A percentile compares a stretch with the other conserved stretches of the same genome.
phyloP scores from a whole-genome alignment of 1,140 invertebrate genomes.

The Papilio aristodemus region DNA sequence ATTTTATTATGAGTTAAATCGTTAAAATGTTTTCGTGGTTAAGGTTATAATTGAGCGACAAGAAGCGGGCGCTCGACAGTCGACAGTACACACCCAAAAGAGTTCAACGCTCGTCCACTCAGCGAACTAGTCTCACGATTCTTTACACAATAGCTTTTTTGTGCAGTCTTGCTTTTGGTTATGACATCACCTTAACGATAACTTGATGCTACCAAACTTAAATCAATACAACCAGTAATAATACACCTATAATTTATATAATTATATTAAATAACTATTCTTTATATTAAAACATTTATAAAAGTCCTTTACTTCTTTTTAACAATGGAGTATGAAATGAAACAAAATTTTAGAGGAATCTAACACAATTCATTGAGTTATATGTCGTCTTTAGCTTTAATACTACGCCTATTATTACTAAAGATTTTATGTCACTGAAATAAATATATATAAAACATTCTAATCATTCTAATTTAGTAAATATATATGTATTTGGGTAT shows the following conservation, averaged over 20 bases:
- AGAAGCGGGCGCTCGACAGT: slow-evolving; percentile 49
- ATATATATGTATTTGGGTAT: no score
- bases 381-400: no score
- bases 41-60: slow-evolving; percentile 67
- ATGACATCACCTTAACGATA: slow-evolving; percentile 66
- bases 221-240: slow-evolving; percentile 10
- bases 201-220: slow-evolving; percentile 13
- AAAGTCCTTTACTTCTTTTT: background rate
- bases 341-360: background rate
- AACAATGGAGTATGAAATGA: background rate
- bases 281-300: background rate
- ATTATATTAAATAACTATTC: background rate
- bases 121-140: slow-evolving; percentile 66
- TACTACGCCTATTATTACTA: no score
- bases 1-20: no score
- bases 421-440: no score
- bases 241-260: background rate
- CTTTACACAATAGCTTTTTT: slow-evolving; percentile 75
- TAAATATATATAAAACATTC: no score
- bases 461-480: no score
- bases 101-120: slow-evolving; percentile 73
- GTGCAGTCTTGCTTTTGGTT: slow-evolving; percentile 67
- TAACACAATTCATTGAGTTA: no score
- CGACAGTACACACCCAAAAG: slow-evolving; percentile 53
- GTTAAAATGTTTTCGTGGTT: no score